Base-by-base conservation (phyloP, 2,888 invertebrate species). In the Drosophila robusta region DNA sequence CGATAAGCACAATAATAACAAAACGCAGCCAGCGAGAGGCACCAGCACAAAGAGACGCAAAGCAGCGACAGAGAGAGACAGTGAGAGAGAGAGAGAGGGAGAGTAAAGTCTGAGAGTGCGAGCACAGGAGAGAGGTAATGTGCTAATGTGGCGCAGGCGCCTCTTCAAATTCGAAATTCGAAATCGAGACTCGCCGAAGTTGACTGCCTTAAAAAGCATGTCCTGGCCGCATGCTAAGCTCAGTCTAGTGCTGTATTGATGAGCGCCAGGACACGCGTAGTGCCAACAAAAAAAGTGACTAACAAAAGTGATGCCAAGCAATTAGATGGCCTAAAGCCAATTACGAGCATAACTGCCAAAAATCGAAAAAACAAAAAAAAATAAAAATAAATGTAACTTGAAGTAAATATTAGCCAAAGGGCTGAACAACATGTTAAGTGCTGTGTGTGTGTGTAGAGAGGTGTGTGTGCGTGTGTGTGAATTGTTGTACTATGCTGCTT, bases 171-270 rank as follows among this genome's bases (percentile, higher is more conserved):
- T 75, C 80, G 76, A 87, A 83, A 54, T 80, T 89, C 83, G 83
- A 89, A 73, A 32, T 32, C 18, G 8, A 26, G 22, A 45, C 46
- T 57, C 26, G 39, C 47, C 39, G 49, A 46, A 54, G 14, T 54
- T 42, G 54, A 45, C 54, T 58, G 62, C 50, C 61, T 83, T 82
- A 75, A 84, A 66, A 83, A 86, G 83, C 80, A 76, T 73, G 79
- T 78, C 83, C 90, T 83, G 76, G 75, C 69, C 75, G 73, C 74
- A 60, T 55, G 58, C 61, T 68, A 60, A 63, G 75, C 80, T 90
- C 85, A 90, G 89, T 90, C 72, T 76, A 89, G 89, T 89, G 84
- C 87, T 87, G 85, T 79, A 88, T 84, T 50, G 70, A 68, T 71
- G 68, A 74, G 74, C 80, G 87, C 71, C 70, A 80, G 83, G 87